phyloP scores from a whole-genome alignment of 2,888 invertebrate species.

The Timandra comae region DNA sequence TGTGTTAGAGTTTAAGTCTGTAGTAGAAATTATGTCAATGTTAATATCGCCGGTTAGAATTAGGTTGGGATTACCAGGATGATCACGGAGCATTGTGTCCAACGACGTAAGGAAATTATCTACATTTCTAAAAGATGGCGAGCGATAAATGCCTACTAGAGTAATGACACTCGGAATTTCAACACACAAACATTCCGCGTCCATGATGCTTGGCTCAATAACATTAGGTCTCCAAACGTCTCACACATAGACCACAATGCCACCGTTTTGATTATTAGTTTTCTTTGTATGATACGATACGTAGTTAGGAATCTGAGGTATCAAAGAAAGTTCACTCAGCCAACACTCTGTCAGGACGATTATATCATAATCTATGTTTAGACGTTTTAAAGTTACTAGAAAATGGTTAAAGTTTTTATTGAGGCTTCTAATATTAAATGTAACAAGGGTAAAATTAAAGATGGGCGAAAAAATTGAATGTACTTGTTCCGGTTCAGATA shows the following conservation, averaged over 20 bases:
- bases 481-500: not conserved
- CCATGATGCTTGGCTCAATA: constrained; percentile 8
- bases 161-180: not conserved
- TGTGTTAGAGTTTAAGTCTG: not conserved
- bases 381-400: constrained; percentile 2
- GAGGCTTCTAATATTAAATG: constrained; percentile 15
- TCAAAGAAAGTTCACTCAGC: constrained; percentile 3
- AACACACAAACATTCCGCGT: constrained; percentile 12
- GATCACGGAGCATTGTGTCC: not conserved
- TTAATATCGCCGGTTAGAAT: constrained; percentile 16
- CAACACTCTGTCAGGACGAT: constrained; percentile 17
- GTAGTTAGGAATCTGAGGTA: constrained; percentile 8
- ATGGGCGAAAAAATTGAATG: not conserved
- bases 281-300: constrained; percentile 2
- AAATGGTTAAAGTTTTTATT: constrained; percentile 12
- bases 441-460: constrained; percentile 8
- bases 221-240: constrained; percentile 5
- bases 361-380: constrained; percentile 7
- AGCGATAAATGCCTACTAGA: constrained; percentile 11
- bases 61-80: not conserved
- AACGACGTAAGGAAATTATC: constrained; percentile 8
- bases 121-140: constrained; percentile 8
- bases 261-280: constrained; percentile 11
- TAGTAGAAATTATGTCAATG: constrained; percentile 5
- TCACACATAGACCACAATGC: constrained; percentile 11